phyloP scores from a whole-genome alignment of 2,113 vertebrate genomes.

The Proterorhinus semilunaris region DNA sequence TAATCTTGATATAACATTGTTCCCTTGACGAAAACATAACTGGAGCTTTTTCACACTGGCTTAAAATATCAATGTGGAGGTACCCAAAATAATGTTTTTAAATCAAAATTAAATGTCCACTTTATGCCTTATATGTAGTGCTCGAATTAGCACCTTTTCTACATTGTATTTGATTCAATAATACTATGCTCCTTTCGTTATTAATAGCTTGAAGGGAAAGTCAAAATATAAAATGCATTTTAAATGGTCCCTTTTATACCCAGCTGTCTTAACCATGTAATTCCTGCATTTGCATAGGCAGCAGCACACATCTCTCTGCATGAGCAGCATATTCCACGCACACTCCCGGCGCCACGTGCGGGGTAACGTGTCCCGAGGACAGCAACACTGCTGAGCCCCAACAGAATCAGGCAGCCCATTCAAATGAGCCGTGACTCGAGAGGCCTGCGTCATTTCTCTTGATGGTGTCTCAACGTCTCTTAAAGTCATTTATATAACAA shows the following conservation, averaged over 20 bases:
- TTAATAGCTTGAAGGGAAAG: too few species aligned
- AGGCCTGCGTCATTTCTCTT: conserved; percentile 62
- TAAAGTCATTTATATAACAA: conserved; percentile 70
- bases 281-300: conserved; percentile 36
- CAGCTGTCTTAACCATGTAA: conserved; percentile 38
- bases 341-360: conserved; percentile 13
- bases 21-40: too few species aligned
- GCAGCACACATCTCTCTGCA: conserved; percentile 22
- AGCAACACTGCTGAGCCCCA: conserved; percentile 63
- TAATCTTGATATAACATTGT: too few species aligned
- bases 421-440: conserved; percentile 67
- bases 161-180: too few species aligned
- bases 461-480: conserved; percentile 65
- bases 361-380: conserved; percentile 35
- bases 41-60: too few species aligned
- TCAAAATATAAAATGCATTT: too few species aligned
- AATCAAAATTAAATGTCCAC: too few species aligned
- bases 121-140: too few species aligned
- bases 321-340: conserved; percentile 6
- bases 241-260: conserved; percentile 21
- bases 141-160: too few species aligned
- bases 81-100: too few species aligned
- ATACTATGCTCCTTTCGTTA: too few species aligned
- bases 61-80: too few species aligned
- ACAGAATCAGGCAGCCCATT: conserved; percentile 55